These are phyloP conservation scores for Hydrophis major DNA, from an alignment of 2,797 vertebrate species.

Conservation along the genomic window DNA sequence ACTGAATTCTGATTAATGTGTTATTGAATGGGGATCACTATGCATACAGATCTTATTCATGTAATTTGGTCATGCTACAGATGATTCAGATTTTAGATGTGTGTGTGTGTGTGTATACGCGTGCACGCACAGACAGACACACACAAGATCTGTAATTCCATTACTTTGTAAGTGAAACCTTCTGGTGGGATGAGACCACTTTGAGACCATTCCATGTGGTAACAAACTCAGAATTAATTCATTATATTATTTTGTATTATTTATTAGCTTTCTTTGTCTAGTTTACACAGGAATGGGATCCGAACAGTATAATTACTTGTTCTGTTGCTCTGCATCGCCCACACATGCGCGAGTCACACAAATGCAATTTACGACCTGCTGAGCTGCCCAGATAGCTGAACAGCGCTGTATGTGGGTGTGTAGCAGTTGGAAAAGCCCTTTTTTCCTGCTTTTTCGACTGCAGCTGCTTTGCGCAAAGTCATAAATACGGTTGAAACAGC, in stretches of 20 bases:
- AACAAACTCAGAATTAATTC: neutral
- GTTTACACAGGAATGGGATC: neutral
- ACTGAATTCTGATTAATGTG: neutral
- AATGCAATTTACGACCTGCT: too few species aligned
- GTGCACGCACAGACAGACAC: neutral
- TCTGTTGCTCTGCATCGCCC: too few species aligned
- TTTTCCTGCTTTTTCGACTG: too few species aligned
- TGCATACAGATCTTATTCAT: neutral
- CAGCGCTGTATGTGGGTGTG: too few species aligned
- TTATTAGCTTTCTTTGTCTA: neutral
- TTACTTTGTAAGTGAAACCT: neutral
- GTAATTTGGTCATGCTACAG: neutral
- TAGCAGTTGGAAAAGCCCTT: too few species aligned
- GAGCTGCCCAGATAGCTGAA: too few species aligned
- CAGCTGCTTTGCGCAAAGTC: too few species aligned
- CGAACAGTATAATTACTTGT: too few species aligned
- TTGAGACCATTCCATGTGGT: neutral
- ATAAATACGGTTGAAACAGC: too few species aligned
- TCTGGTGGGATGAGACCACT: neutral
- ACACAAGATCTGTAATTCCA: neutral
- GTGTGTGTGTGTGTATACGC: fast-evolving
- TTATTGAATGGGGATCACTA: neutral
- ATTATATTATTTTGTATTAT: neutral
- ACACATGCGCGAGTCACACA: too few species aligned
- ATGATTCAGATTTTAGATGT: neutral